Conservation (phyloP, 2,797 vertebrate species). For the Hippocampus kuda region DNA sequence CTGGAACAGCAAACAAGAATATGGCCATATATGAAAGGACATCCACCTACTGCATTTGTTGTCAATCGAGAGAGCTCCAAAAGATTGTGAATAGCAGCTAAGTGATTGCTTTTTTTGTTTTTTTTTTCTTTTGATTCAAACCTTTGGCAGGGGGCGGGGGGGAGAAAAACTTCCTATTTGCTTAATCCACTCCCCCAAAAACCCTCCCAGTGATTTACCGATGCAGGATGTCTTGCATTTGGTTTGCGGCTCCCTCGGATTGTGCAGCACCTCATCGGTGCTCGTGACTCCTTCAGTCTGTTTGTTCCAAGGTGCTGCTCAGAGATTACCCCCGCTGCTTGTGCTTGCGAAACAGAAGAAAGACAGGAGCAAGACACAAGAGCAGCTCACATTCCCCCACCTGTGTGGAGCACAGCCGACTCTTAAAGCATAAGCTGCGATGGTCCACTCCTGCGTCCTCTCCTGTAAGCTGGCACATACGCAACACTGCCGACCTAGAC, state of each 20-base stretch:
- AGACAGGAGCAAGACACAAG: constrained; percentile 31
- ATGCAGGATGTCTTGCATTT: constrained; percentile 59
- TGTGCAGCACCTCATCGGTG: constrained; percentile 52
- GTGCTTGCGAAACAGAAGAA: constrained; percentile 68
- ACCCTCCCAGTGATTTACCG: constrained; percentile 55
- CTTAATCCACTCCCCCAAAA: constrained; percentile 61
- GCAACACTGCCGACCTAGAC: constrained; percentile 54
- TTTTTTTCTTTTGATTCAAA: constrained; percentile 51
- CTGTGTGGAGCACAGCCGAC: constrained; percentile 36
- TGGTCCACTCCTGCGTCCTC: constrained; percentile 39
- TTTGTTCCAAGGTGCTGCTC: constrained; percentile 55
- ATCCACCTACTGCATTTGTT: constrained; percentile 50
- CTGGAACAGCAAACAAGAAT: constrained; percentile 67
- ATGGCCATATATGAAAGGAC: constrained; percentile 58
- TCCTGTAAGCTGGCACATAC: constrained; percentile 35
- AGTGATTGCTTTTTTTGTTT: constrained; percentile 71
- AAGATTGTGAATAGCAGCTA: constrained; percentile 75
- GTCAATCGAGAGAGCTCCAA: constrained; percentile 54
- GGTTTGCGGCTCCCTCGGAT: constrained; percentile 48
- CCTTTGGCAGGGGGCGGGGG: constrained; percentile 53
- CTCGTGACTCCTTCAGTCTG: constrained; percentile 46
- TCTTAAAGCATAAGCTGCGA: constrained; percentile 32
- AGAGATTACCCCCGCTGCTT: constrained; percentile 66
- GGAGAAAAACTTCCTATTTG: constrained; percentile 46
- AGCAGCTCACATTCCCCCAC: constrained; percentile 27